These are phyloP conservation scores for Penaeus japonicus DNA, from an alignment of 1,140 invertebrate genomes.

Conservation along the genomic window DNA sequence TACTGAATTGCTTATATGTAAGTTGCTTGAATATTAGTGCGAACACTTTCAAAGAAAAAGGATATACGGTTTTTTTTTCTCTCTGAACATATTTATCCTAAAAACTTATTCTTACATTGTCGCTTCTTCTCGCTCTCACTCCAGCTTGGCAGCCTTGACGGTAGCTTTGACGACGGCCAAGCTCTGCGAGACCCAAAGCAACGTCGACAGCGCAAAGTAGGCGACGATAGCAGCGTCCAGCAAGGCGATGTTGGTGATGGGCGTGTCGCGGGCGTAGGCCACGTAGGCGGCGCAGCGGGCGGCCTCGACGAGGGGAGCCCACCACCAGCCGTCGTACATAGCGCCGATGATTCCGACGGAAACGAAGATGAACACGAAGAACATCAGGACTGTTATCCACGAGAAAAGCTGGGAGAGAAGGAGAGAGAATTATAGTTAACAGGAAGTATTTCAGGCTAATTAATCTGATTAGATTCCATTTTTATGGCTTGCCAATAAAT, in stretches of 20 bases:
- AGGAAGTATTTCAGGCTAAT: too few relatives aligned
- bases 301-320: slow-evolving; percentile 49
- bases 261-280: slow-evolving; percentile 30
- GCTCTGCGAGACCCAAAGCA: slow-evolving; percentile 37
- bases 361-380: slow-evolving; percentile 25
- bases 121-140: not conserved
- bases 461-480: too few relatives aligned
- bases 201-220: slow-evolving; percentile 36
- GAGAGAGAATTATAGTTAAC: too few relatives aligned
- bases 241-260: not conserved
- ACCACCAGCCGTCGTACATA: slow-evolving; percentile 49
- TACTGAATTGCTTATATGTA: too few relatives aligned
- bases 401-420: slow-evolving; percentile 18
- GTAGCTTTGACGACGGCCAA: slow-evolving; percentile 14
- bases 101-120: too few relatives aligned
- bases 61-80: not conserved
- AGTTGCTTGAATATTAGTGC: too few relatives aligned
- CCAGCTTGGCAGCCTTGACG: slow-evolving; percentile 24
- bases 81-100: too few relatives aligned
- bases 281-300: slow-evolving; percentile 35
- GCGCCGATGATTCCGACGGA: slow-evolving; percentile 38
- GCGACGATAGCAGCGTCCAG: slow-evolving; percentile 13
- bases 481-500: too few relatives aligned
- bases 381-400: slow-evolving; percentile 10
- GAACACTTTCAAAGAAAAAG: too few relatives aligned